These are phyloP conservation scores for Channa argus DNA, from an alignment of 2,113 vertebrate species.

Conservation along the genomic window DNA sequence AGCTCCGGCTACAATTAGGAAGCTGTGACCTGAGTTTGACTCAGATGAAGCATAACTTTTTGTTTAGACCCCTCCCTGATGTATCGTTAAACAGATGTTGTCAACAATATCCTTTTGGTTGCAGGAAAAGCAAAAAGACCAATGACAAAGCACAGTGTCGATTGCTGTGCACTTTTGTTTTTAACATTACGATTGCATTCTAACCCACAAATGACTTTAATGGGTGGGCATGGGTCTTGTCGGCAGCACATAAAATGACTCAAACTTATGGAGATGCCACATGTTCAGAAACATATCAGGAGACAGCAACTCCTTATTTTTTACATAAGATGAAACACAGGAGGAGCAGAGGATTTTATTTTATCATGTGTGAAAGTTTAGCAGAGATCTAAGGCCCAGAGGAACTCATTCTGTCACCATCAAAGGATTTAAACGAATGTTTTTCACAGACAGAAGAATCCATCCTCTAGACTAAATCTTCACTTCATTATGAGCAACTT, in stretches of 20 bases:
- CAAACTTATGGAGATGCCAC: slow-evolving; percentile 73
- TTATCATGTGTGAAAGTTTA: slow-evolving; percentile 71
- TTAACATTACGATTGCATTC: slow-evolving; percentile 71
- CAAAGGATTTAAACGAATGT: slow-evolving; percentile 58
- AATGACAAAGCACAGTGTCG: slow-evolving; percentile 53
- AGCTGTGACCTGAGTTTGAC: slow-evolving; percentile 60
- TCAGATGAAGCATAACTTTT: slow-evolving; percentile 45
- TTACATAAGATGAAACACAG: slow-evolving; percentile 36
- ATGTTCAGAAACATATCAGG: slow-evolving; percentile 67
- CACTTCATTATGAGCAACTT: slow-evolving; percentile 72
- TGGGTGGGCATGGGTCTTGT: slow-evolving; percentile 66
- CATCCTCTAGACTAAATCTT: slow-evolving; percentile 61
- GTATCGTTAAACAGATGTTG: slow-evolving; percentile 48
- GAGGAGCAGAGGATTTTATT: slow-evolving; percentile 46
- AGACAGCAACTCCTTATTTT: slow-evolving; percentile 6
- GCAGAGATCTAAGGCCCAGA: slow-evolving; percentile 49
- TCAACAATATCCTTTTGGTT: slow-evolving; percentile 60
- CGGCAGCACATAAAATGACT: slow-evolving; percentile 71
- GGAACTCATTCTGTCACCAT: slow-evolving; percentile 65
- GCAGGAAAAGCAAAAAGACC: slow-evolving; percentile 31
- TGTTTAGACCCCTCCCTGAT: slow-evolving; percentile 68
- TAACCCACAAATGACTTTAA: slow-evolving; percentile 75
- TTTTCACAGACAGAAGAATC: slow-evolving; percentile 64
- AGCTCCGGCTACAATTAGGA: slow-evolving; percentile 34
- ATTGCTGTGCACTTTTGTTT: slow-evolving; percentile 72